These are phyloP conservation scores for Phaedon cochleariae DNA, from an alignment of 2,888 invertebrate species.

Conservation along the genomic window DNA sequence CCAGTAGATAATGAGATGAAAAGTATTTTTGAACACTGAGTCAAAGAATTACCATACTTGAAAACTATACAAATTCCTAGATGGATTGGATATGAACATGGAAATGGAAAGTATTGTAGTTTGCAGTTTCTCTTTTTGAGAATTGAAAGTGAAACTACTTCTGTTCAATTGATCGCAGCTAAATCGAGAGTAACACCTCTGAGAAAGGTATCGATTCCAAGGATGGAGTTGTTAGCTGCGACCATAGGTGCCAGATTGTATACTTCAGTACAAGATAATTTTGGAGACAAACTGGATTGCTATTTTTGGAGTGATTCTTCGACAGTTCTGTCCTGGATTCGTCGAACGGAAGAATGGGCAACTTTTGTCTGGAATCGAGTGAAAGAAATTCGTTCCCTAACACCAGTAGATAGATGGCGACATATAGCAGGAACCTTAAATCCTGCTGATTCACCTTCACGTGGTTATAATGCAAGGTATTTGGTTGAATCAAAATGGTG, in stretches of 20 bases:
- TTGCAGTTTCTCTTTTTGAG: slow-evolving; percentile 14
- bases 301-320: too few relatives aligned
- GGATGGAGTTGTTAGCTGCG: slow-evolving; percentile 22
- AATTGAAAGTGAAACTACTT: not conserved
- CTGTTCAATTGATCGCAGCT: slow-evolving; percentile 18
- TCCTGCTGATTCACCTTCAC: slow-evolving; percentile 51
- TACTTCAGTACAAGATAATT: not conserved
- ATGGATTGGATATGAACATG: not conserved
- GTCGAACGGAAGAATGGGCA: too few relatives aligned
- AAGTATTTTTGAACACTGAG: not conserved
- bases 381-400: too few relatives aligned
- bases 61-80: not conserved
- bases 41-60: too few relatives aligned
- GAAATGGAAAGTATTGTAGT: not conserved
- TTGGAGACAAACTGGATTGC: not conserved
- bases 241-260: slow-evolving; percentile 15
- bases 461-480: slow-evolving; percentile 45
- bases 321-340: too few relatives aligned
- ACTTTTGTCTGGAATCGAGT: not conserved
- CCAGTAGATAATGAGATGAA: not conserved
- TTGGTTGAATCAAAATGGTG: too few relatives aligned
- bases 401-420: slow-evolving; percentile 38
- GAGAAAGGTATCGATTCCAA: slow-evolving; percentile 26
- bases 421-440: slow-evolving; percentile 50
- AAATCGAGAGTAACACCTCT: slow-evolving; percentile 21